These are phyloP conservation scores for Nannoperca australis DNA, from an alignment of 2,797 vertebrate genomes.

Conservation along the genomic window DNA sequence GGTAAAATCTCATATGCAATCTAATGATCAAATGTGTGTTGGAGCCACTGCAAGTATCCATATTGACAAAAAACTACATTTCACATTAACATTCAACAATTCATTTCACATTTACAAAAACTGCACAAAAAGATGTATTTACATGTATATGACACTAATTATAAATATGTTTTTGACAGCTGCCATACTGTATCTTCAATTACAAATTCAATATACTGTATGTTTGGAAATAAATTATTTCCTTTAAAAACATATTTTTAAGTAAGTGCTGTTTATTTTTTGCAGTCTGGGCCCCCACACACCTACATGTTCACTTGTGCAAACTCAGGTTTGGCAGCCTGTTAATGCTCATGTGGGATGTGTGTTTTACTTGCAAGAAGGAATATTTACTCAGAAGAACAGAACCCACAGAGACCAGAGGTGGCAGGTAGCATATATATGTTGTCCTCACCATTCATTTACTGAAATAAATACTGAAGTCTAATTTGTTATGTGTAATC, in stretches of 20 bases:
- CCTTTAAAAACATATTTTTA: constrained; percentile 40
- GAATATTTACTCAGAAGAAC: constrained; percentile 35
- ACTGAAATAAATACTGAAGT: constrained; percentile 8
- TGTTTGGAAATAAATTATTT: background rate
- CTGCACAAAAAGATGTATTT: background rate
- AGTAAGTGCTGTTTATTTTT: constrained; percentile 37
- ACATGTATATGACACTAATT: background rate
- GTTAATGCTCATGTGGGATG: constrained; percentile 36
- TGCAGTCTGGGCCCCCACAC: constrained; percentile 32
- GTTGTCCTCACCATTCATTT: background rate
- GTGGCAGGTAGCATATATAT: constrained; percentile 8
- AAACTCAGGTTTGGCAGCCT: constrained; percentile 51
- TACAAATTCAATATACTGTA: background rate
- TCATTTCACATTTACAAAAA: background rate
- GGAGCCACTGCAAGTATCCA: background rate
- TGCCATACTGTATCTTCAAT: background rate
- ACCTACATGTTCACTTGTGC: constrained; percentile 41
- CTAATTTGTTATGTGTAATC: background rate
- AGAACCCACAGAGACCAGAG: constrained; percentile 7
- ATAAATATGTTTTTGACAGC: background rate
- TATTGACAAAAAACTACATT: background rate
- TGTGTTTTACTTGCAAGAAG: constrained; percentile 15
- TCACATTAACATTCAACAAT: background rate
- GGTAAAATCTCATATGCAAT: background rate
- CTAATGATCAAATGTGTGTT: background rate